Conservation (phyloP, 2,888 invertebrate genomes). For the Diarsia brunnea region DNA sequence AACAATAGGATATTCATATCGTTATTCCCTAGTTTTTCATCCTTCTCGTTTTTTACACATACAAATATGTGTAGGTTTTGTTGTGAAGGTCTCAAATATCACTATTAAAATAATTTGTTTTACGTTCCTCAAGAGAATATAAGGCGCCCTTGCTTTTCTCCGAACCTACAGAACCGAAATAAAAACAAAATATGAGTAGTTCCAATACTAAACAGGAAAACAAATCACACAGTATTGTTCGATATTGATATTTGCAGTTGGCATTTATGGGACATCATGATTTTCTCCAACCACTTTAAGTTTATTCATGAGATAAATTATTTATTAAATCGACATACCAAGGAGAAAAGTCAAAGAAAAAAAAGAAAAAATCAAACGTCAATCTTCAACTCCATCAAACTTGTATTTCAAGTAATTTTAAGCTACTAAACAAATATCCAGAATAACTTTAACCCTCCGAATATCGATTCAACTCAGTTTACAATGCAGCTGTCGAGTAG, state of each 20-base stretch:
- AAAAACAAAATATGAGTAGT: background rate
- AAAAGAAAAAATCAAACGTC: no score
- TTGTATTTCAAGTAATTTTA: background rate
- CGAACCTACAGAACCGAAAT: background rate
- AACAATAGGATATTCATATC: background rate
- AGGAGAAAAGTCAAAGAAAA: no score
- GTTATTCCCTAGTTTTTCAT: background rate
- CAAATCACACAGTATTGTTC: no score
- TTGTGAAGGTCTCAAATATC: background rate
- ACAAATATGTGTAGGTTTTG: background rate
- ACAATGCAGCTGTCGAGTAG: conserved; percentile 66
- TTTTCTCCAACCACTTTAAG: background rate
- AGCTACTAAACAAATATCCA: background rate
- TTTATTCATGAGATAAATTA: background rate
- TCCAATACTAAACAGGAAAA: no score
- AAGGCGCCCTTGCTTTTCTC: background rate
- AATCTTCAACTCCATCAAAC: background rate
- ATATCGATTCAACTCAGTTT: conserved; percentile 42
- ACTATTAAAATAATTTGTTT: background rate
- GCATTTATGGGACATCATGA: background rate
- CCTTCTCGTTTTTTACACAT: background rate
- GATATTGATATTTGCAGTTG: no score
- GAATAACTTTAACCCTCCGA: conserved; percentile 24
- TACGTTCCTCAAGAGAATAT: background rate
- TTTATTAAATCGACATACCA: background rate